Base-by-base conservation (phyloP, 2,797 vertebrate species). In the Falco rusticolus region DNA sequence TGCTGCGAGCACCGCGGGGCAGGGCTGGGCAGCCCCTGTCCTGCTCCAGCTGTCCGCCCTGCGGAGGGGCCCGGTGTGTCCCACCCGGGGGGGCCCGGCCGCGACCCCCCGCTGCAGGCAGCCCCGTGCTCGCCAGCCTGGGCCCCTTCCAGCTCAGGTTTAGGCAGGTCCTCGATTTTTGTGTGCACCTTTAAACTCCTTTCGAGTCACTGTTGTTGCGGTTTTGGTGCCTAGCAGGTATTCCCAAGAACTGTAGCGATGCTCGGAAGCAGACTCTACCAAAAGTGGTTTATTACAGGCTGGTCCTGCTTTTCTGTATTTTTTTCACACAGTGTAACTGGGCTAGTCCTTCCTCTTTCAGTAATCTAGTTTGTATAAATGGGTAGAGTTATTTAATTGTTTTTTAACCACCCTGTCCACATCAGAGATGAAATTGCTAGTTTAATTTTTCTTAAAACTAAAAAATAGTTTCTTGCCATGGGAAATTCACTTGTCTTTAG, bases 141-240 rank as follows among this genome's bases (percentile, higher is more conserved):
- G 28, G 16, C 56, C 20, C 2, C 0, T 15, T 45, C 61, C 10
- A 5, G 13, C 45, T n/a, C 20, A 0, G 13, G 33, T 13, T 18
- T 16, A 25, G 21, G 34, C 16, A 10, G 28, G n/a, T 7, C n/a
- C 9, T 15, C 13, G 2, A 0, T 54, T 66, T 45, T 12, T 43
- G 4, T 8, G 5, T 0, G 1, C 19, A 0, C 5, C 37, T 19
- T 9, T 13, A 1, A n/a, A 15, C 39, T 60, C 0, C 6, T 69
- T 78, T 34, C 28, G 2, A 15, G 25, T 22, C 6, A 6, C 33
- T 7, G 7, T 41, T n/a, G 53, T 43, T 66, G 26, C 3, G 4
- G 21, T 54, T 75, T 64, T 9, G 5, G 21, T 64, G 47, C 64
- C 28, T 59, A 6, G 19, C 13, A 5, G 60, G 43, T 57, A 5